Percentiles rank a stretch among this genome's conserved stretches.
These are phyloP conservation scores for Ictalurus furcatus DNA, from an alignment of 2,113 vertebrate species.

Conservation along the genomic window DNA sequence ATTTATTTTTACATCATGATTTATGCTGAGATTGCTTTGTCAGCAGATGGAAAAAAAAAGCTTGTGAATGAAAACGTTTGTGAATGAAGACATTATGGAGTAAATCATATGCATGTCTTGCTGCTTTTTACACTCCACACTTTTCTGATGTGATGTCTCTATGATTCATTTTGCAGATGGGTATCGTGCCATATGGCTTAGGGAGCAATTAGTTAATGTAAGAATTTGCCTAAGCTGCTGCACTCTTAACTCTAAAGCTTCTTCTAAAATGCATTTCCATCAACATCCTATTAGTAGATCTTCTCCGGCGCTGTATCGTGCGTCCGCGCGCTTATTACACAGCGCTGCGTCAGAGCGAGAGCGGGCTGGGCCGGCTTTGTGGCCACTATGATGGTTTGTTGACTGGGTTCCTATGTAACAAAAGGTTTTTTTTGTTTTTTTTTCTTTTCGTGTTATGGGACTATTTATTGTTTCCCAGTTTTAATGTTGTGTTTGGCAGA, in stretches of 20 bases:
- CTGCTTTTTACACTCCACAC: background rate
- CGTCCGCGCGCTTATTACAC: conserved; percentile 30
- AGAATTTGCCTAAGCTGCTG: conserved; percentile 36
- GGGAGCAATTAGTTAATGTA: conserved; percentile 40
- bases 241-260: conserved; percentile 22
- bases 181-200: background rate
- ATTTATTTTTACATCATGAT: conserved; percentile 4
- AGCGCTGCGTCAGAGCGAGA: conserved; percentile 13
- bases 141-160: background rate
- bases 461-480: conserved; percentile 57
- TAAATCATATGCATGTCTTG: background rate
- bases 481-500: conserved; percentile 52
- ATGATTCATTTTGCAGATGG: conserved; percentile 28
- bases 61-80: conserved; percentile 19
- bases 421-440: conserved; percentile 30
- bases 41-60: background rate
- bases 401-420: conserved; percentile 47
- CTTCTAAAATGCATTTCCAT: conserved; percentile 44
- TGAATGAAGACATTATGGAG: background rate
- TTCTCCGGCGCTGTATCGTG: conserved; percentile 4
- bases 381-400: conserved; percentile 49
- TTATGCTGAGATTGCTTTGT: background rate
- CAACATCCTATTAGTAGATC: conserved; percentile 32
- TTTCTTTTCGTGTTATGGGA: conserved; percentile 30
- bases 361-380: conserved; percentile 38